These are phyloP conservation scores for Plebejus anna DNA, from an alignment of 2,888 invertebrate species.

Conservation along the genomic window DNA sequence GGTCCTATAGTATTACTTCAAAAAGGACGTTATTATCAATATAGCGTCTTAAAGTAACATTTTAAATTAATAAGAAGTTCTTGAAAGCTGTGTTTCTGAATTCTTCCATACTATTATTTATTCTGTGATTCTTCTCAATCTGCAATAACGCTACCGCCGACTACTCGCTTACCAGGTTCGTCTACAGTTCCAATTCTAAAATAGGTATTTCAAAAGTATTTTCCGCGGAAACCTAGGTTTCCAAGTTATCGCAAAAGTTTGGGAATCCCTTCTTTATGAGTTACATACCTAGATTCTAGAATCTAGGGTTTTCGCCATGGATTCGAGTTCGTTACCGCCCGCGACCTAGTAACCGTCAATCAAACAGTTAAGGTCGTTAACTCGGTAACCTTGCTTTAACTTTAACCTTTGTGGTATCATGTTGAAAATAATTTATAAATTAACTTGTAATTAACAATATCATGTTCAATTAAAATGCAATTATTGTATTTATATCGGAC, in stretches of 20 bases:
- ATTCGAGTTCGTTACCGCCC: not conserved
- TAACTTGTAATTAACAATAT: not conserved
- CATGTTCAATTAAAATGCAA: not conserved
- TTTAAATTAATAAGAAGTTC: too few species aligned
- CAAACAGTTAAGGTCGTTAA: constrained; percentile 22
- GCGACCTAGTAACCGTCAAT: constrained; percentile 22
- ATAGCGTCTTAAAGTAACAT: too few species aligned
- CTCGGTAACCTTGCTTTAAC: constrained; percentile 6
- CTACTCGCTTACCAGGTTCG: too few species aligned
- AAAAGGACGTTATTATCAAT: too few species aligned
- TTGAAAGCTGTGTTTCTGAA: too few species aligned
- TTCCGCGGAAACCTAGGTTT: too few species aligned
- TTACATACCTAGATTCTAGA: not conserved
- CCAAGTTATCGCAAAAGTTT: not conserved
- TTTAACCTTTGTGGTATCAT: constrained; percentile 11
- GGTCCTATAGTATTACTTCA: too few species aligned
- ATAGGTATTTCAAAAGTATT: not conserved
- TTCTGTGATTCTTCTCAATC: too few species aligned
- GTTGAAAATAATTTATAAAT: not conserved
- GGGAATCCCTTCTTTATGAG: not conserved
- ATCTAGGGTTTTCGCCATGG: not conserved
- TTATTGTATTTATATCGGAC: not conserved
- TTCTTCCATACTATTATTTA: too few species aligned
- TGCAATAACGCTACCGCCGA: too few species aligned
- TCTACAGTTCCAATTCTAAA: too few species aligned